phyloP scores from a whole-genome alignment of 2,888 invertebrate genomes.

The Ferdinandea cuprea region DNA sequence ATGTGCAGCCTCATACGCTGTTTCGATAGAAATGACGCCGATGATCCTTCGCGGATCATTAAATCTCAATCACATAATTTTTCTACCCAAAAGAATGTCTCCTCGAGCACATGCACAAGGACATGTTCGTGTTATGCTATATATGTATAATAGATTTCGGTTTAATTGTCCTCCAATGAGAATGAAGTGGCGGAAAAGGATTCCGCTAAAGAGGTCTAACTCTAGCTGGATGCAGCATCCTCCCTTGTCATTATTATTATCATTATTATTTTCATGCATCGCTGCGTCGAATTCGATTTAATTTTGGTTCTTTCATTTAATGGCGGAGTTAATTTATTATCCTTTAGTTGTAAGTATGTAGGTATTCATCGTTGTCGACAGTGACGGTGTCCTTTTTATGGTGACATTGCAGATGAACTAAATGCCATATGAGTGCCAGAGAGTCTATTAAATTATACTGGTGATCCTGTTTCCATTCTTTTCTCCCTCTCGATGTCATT shows the following conservation, averaged over 20 bases:
- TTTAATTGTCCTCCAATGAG: conserved; percentile 70
- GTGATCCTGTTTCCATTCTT: conserved; percentile 65
- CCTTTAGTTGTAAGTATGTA: conserved; percentile 30
- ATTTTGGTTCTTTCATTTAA: conserved; percentile 78
- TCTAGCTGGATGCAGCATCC: conserved; percentile 61
- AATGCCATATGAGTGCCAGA: conserved; percentile 61
- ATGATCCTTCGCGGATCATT: conserved; percentile 74
- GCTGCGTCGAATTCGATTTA: conserved; percentile 82
- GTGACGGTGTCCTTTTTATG: conserved; percentile 71
- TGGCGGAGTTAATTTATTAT: conserved; percentile 74
- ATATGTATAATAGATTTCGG: conserved; percentile 20
- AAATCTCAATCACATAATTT: conserved; percentile 74
- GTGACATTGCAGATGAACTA: conserved; percentile 73
- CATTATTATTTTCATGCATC: conserved; percentile 81
- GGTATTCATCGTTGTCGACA: conserved; percentile 2
- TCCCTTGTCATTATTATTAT: conserved; percentile 69
- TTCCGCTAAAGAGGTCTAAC: conserved; percentile 47
- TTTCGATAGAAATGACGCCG: conserved; percentile 7
- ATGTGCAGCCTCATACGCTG: conserved; percentile 37
- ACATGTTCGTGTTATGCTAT: conserved; percentile 18
- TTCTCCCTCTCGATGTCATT: conserved; percentile 13
- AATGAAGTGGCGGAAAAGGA: conserved; percentile 69
- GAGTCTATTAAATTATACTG: conserved; percentile 68
- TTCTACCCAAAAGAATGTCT: conserved; percentile 41
- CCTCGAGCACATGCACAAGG: conserved; percentile 43